Conservation (phyloP, 2,113 vertebrate species). For the Pipa parva region DNA sequence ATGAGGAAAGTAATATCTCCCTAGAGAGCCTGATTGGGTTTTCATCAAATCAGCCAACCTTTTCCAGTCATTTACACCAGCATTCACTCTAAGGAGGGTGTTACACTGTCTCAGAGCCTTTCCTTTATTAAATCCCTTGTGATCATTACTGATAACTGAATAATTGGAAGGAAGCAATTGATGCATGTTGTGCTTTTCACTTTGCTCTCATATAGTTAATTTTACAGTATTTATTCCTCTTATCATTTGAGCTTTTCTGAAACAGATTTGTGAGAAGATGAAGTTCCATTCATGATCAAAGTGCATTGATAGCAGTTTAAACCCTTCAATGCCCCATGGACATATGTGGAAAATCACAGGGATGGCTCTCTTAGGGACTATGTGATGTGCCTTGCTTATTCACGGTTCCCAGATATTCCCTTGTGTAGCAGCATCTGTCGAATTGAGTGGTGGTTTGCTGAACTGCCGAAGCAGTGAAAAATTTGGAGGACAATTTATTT, state of each 20-base stretch:
- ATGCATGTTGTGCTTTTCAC: conserved; percentile 28
- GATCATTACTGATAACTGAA: conserved; percentile 58
- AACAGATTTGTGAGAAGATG: conserved; percentile 13
- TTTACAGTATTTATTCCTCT: conserved; percentile 1
- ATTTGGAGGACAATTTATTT: not conserved
- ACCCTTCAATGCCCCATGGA: conserved; percentile 29
- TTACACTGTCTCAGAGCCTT: conserved; percentile 55
- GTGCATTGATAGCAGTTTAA: conserved; percentile 25
- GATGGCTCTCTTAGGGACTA: conserved; percentile 20
- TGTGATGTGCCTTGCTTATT: not conserved
- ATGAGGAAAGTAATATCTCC: conserved; percentile 90
- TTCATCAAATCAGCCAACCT: conserved; percentile 84
- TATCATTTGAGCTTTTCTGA: conserved; percentile 3
- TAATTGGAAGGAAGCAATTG: conserved; percentile 52
- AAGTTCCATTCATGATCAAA: conserved; percentile 18
- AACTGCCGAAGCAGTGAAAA: not conserved
- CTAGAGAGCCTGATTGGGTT: conserved; percentile 80
- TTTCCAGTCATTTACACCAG: conserved; percentile 73
- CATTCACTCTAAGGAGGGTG: conserved; percentile 56
- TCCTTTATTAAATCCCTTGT: conserved; percentile 56
- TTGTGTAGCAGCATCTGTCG: not conserved
- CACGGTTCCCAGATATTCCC: not conserved
- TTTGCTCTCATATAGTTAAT: conserved; percentile 12
- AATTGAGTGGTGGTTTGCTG: not conserved
- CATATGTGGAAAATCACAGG: conserved; percentile 22